Evolutionary conservation across 1,140 invertebrate species (phyloP).

Genomic region (Notospermus geniculatus): DNA sequence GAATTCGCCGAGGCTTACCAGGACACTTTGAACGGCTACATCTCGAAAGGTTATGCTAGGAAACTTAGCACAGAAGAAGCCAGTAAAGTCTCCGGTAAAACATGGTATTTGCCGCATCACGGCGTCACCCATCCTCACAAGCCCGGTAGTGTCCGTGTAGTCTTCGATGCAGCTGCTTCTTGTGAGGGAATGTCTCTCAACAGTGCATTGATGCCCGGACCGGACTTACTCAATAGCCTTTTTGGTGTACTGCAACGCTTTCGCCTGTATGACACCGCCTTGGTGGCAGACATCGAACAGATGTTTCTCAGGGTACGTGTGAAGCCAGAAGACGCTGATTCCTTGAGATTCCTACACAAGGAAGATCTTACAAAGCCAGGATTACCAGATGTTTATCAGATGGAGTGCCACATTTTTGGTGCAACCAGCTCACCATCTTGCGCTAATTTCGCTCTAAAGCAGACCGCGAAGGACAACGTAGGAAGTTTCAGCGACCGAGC

Average conservation of each 20-base stretch:
- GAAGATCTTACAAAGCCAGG: too few relatives aligned
- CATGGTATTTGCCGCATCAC: constrained; percentile 8
- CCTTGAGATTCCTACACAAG: too few relatives aligned
- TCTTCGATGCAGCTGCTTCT: constrained; percentile 5
- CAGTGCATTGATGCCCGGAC: constrained; percentile 23
- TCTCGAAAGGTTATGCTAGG: background rate
- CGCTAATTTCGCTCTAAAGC: too few relatives aligned
- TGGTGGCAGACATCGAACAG: background rate
- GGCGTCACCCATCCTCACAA: background rate
- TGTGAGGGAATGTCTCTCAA: constrained; percentile 27
- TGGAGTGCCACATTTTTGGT: too few relatives aligned
- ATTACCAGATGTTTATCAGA: too few relatives aligned
- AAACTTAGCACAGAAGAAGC: background rate
- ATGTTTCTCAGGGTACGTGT: constrained; percentile 2
- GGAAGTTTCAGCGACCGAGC: too few relatives aligned
- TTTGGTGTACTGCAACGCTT: constrained; percentile 16
- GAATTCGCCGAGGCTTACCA: background rate
- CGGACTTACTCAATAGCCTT: constrained; percentile 43
- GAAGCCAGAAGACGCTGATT: too few relatives aligned
- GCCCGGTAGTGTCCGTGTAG: constrained; percentile 8
- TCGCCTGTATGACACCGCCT: constrained; percentile 8
- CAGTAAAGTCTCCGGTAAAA: background rate
- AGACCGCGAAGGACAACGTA: too few relatives aligned
- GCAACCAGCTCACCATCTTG: too few relatives aligned
- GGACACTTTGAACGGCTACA: background rate